Percentiles rank a stretch among this genome's conserved stretches.
These are phyloP conservation scores for Phalacrocorax carbo DNA, from an alignment of 2,113 vertebrate genomes.

Conservation along the genomic window DNA sequence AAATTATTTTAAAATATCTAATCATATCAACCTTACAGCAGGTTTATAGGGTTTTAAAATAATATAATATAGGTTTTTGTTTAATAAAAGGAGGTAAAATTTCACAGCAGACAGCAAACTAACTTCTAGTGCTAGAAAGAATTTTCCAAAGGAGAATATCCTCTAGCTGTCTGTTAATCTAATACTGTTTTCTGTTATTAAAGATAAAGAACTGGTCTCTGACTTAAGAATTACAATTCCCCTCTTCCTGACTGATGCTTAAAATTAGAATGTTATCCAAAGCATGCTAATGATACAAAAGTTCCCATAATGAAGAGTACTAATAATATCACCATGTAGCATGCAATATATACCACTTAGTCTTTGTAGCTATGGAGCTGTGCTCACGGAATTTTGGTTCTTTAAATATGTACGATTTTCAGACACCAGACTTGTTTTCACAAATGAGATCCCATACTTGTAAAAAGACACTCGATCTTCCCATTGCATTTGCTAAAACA, in stretches of 20 bases:
- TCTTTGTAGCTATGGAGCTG: constrained; percentile 3
- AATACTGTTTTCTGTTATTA: background rate
- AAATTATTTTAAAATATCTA: background rate
- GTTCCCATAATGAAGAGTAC: background rate
- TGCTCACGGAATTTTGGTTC: background rate
- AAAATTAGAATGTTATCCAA: constrained; percentile 4
- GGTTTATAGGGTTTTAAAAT: background rate
- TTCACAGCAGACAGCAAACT: background rate
- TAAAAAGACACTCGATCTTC: background rate
- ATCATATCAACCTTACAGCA: background rate
- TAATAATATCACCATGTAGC: background rate
- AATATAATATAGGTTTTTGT: background rate
- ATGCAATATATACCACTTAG: background rate
- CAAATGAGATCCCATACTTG: background rate
- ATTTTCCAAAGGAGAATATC: background rate
- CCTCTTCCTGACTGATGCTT: background rate
- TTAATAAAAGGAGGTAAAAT: background rate
- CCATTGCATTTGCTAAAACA: background rate
- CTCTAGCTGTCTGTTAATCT: background rate
- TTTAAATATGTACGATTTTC: background rate
- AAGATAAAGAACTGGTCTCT: background rate
- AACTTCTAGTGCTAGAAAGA: background rate
- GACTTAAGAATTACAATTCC: background rate
- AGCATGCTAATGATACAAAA: background rate
- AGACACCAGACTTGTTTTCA: background rate